A percentile compares a stretch with the other conserved stretches of the same genome.
Conservation (phyloP, 2,797 vertebrate species). For the Ispidina lecontei region DNA sequence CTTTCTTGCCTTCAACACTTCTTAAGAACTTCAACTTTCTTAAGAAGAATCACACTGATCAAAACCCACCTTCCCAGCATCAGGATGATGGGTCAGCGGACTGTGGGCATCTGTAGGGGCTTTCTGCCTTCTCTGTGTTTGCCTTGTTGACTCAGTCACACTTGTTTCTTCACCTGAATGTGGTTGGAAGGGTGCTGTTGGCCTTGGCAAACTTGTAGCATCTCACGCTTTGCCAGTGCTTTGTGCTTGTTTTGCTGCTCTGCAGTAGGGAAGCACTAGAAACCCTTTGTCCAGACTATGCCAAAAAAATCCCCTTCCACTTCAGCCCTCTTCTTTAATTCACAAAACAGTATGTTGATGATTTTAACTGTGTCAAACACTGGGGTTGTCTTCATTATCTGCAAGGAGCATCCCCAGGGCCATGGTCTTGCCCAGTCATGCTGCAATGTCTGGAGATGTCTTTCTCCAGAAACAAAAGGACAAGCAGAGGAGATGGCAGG, state of each 20-base stretch:
- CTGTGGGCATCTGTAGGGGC: background rate
- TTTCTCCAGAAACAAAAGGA: background rate
- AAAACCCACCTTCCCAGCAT: background rate
- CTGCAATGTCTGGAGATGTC: background rate
- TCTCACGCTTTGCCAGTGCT: background rate
- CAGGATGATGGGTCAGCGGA: background rate
- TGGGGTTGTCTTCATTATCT: background rate
- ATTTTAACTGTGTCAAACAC: background rate
- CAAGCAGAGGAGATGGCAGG: background rate
- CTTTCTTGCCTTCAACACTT: background rate
- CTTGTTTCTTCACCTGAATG: background rate
- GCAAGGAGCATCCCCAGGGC: background rate
- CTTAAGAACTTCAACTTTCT: too few relatives aligned
- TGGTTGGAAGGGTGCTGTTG: background rate
- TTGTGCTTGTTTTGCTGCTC: background rate
- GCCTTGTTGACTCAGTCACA: background rate
- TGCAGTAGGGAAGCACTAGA: background rate
- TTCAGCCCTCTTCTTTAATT: background rate
- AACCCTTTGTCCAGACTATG: background rate
- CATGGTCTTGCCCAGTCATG: background rate
- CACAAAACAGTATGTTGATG: background rate
- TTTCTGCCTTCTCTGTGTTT: background rate
- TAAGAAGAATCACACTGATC: background rate
- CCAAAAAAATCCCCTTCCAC: background rate
- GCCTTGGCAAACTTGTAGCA: background rate